Percentiles rank a stretch among this genome's conserved stretches.
Evolutionary conservation across 2,888 invertebrate genomes (phyloP).

Genomic region (Serrognathus titanus): DNA sequence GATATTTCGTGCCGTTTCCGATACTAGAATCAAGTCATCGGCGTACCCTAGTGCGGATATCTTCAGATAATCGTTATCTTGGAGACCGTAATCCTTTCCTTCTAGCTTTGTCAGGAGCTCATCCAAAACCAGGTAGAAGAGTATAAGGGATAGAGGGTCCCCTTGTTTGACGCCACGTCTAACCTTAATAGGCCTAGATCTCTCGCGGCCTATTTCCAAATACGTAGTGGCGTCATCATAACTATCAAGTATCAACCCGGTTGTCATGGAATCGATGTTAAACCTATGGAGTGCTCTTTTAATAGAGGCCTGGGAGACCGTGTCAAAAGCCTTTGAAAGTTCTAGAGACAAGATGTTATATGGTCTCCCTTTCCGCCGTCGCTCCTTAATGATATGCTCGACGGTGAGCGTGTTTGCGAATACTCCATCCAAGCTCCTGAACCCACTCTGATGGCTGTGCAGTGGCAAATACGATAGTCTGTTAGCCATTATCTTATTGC

Average conservation of each 20-base stretch:
- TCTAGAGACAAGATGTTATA: not conserved
- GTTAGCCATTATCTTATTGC: constrained; percentile 15
- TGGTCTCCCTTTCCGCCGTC: constrained; percentile 1
- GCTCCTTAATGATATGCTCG: not conserved
- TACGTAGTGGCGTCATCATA: not conserved
- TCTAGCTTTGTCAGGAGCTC: constrained; percentile 1
- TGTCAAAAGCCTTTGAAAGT: not conserved
- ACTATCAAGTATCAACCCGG: not conserved
- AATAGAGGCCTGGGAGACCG: not conserved
- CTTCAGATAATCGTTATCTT: too few species aligned
- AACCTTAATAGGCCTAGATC: not conserved
- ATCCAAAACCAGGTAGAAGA: too few species aligned
- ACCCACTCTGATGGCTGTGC: constrained; percentile 18
- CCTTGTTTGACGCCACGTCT: too few species aligned
- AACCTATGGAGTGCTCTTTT: too few species aligned
- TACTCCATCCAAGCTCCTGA: not conserved
- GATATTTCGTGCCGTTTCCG: constrained; percentile 7
- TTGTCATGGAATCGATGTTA: not conserved
- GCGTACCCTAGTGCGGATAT: constrained; percentile 19
- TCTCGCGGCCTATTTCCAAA: constrained; percentile 11
- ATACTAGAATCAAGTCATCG: constrained; percentile 22
- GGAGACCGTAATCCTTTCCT: not conserved
- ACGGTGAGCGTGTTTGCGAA: not conserved
- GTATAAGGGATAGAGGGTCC: too few species aligned
- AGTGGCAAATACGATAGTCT: constrained; percentile 12